These are phyloP conservation scores for Melanotus villosus DNA, from an alignment of 2,888 invertebrate genomes.

Conservation along the genomic window DNA sequence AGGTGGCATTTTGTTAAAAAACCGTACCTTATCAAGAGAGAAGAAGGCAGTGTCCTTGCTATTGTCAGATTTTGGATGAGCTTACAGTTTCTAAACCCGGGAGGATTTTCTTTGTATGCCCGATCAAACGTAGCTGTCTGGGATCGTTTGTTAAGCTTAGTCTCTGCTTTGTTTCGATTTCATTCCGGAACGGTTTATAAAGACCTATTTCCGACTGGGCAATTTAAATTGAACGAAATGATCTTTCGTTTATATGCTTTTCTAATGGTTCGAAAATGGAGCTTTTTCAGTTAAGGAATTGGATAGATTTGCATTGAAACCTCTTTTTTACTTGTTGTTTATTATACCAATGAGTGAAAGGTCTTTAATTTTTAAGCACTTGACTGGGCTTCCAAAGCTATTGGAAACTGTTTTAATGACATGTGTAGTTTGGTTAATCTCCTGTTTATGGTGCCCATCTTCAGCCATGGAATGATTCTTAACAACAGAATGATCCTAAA, in stretches of 20 bases:
- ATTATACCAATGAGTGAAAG: no score
- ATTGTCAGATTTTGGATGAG: background rate
- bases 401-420: no score
- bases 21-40: background rate
- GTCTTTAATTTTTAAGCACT: no score
- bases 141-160: conserved; percentile 5
- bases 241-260: background rate
- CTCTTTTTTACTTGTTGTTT: no score
- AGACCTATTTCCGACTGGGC: background rate
- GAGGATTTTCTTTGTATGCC: background rate
- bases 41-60: background rate
- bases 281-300: no score
- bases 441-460: no score
- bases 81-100: background rate
- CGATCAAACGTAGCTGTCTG: background rate
- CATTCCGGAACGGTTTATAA: background rate
- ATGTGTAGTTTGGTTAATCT: no score
- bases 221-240: conserved; percentile 10
- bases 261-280: no score
- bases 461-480: no score
- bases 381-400: no score
- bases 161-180: conserved; percentile 3
- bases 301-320: no score
- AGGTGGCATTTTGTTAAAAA: background rate
- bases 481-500: no score